phyloP scores from a whole-genome alignment of 1,140 invertebrate genomes.

The Amphibalanus amphitrite region DNA sequence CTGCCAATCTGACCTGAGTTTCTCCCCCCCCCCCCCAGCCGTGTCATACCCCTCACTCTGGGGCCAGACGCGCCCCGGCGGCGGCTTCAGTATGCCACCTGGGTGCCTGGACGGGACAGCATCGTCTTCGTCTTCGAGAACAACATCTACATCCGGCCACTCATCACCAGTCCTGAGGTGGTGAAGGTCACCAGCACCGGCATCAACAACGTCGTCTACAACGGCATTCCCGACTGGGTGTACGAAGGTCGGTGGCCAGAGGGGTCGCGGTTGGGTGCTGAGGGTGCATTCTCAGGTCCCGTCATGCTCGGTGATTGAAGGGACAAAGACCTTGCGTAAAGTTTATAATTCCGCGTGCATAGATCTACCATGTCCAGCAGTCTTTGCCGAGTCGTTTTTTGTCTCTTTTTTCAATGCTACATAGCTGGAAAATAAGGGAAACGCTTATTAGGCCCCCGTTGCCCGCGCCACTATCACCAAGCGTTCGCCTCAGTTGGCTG shows the following conservation, averaged over 20 bases:
- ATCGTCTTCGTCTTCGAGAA: conserved; percentile 59
- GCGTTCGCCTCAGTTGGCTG: too few relatives aligned
- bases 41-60: not conserved
- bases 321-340: too few relatives aligned
- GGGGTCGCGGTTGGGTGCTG: too few relatives aligned
- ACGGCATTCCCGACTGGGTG: conserved; percentile 63
- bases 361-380: too few relatives aligned
- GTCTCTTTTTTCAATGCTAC: too few relatives aligned
- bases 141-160: conserved; percentile 52
- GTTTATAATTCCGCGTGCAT: too few relatives aligned
- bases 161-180: conserved; percentile 13
- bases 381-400: too few relatives aligned
- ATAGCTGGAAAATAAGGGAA: too few relatives aligned
- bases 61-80: conserved; percentile 30
- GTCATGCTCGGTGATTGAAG: too few relatives aligned
- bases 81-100: conserved; percentile 33
- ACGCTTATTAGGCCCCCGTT: too few relatives aligned
- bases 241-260: conserved; percentile 62
- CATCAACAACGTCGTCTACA: conserved; percentile 44
- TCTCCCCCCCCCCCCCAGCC: not conserved
- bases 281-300: too few relatives aligned
- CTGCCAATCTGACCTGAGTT: not conserved
- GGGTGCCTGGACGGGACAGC: conserved; percentile 49
- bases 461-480: too few relatives aligned
- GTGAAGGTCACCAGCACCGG: conserved; percentile 34